phyloP scores from a whole-genome alignment of 2,888 invertebrate species.

The Harmothoe impar region DNA sequence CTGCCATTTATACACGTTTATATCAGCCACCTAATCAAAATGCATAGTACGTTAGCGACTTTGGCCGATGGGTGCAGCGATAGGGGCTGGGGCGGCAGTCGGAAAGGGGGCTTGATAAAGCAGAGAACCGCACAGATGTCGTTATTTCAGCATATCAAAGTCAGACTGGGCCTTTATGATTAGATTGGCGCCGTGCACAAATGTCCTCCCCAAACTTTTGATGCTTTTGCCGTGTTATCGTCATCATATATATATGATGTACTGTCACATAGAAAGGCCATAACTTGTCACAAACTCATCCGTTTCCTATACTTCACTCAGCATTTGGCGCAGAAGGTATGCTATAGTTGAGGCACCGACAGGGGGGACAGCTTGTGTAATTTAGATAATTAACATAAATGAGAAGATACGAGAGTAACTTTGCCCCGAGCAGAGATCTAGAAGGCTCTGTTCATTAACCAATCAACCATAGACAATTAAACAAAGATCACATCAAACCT shows the following conservation, averaged over 20 bases:
- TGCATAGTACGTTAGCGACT: neutral
- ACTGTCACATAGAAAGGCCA: neutral
- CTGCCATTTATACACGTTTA: neutral
- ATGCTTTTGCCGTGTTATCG: no score
- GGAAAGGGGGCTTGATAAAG: neutral
- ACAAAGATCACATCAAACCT: no score
- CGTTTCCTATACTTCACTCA: no score
- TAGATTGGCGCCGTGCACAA: constrained; percentile 1
- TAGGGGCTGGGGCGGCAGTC: neutral
- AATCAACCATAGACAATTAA: no score
- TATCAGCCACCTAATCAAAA: neutral
- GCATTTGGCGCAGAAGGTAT: no score
- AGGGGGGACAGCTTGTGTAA: no score
- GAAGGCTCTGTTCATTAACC: no score
- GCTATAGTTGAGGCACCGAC: no score
- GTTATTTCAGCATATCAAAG: neutral
- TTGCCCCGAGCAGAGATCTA: no score
- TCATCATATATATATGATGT: neutral
- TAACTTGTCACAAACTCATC: no score
- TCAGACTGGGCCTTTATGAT: neutral
- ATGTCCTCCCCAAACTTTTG: neutral
- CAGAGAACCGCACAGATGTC: constrained; percentile 1
- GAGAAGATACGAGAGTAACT: no score
- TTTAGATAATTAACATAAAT: no score
- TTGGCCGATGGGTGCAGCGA: neutral